Percentiles rank a stretch among this genome's conserved stretches.
Evolutionary conservation across 2,797 vertebrate species (phyloP).

Genomic region (Tadarida brasiliensis): DNA sequence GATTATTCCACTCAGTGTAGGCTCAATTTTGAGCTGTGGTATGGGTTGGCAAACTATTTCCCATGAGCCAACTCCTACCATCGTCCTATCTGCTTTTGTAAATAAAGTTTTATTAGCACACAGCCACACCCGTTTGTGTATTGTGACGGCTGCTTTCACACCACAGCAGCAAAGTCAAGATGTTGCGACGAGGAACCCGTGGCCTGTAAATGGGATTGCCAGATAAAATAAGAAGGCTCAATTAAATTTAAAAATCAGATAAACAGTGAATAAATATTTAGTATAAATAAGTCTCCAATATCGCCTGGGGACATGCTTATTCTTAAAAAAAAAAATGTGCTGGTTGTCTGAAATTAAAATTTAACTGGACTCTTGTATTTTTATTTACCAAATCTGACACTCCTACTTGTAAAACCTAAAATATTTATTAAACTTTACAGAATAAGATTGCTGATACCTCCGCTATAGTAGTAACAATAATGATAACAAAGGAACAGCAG

Average conservation of each 20-base stretch:
- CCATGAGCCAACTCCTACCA: not conserved
- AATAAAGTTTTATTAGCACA: not conserved
- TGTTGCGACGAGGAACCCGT: not conserved
- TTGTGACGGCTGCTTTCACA: not conserved
- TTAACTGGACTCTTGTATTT: not conserved
- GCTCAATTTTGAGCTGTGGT: not conserved
- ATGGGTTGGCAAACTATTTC: not conserved
- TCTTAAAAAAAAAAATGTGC: not conserved
- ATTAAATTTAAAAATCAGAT: conserved; percentile 9
- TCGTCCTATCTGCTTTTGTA: conserved; percentile 3
- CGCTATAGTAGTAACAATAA: not conserved
- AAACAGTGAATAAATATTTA: not conserved
- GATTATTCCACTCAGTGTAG: conserved; percentile 4
- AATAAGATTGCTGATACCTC: not conserved
- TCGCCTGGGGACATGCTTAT: not conserved
- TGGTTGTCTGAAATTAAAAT: conserved; percentile 15
- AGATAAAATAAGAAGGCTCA: conserved; percentile 26
- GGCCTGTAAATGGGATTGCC: not conserved
- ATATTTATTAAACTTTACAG: not conserved
- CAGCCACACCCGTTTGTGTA: not conserved
- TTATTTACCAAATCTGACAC: not conserved
- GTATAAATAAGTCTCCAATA: not conserved
- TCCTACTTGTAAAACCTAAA: not conserved
- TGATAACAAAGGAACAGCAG: not conserved
- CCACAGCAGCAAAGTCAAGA: not conserved